These are phyloP conservation scores for Contarinia nasturtii DNA, from an alignment of 1,140 invertebrate species.

Conservation along the genomic window DNA sequence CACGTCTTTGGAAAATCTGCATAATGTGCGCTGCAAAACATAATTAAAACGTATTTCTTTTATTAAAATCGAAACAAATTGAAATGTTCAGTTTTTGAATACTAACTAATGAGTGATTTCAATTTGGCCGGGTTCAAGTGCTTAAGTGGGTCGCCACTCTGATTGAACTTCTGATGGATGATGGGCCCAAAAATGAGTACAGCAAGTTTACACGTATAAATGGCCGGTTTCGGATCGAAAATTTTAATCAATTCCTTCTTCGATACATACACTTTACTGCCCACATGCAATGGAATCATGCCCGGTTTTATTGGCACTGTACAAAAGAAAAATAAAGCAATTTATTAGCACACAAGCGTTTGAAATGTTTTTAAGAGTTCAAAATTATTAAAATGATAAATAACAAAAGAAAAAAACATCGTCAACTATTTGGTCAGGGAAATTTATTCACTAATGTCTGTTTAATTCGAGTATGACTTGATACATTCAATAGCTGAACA, in stretches of 20 bases:
- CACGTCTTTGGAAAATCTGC: conserved; percentile 12
- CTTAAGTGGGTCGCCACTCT: neutral
- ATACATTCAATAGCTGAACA: too few relatives aligned
- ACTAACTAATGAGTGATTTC: conserved; percentile 18
- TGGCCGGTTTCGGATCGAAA: conserved; percentile 8
- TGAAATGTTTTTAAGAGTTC: too few relatives aligned
- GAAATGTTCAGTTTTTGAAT: too few relatives aligned
- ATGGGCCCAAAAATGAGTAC: conserved; percentile 19
- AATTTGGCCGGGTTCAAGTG: conserved; percentile 6
- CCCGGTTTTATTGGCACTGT: neutral
- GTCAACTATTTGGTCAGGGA: too few relatives aligned
- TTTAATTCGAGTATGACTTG: too few relatives aligned
- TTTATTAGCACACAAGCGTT: too few relatives aligned
- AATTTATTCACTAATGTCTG: too few relatives aligned
- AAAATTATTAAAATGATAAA: too few relatives aligned
- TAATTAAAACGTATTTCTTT: neutral
- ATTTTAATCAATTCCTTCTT: conserved; percentile 1
- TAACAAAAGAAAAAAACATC: too few relatives aligned
- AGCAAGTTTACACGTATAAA: conserved; percentile 16
- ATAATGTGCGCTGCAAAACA: conserved; percentile 15
- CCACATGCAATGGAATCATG: conserved; percentile 11
- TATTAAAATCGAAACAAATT: neutral
- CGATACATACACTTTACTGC: conserved; percentile 11
- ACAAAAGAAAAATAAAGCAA: too few relatives aligned
- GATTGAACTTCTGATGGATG: neutral